Conservation (phyloP, 2,797 vertebrate genomes). For the Peromyscus attwateri region DNA sequence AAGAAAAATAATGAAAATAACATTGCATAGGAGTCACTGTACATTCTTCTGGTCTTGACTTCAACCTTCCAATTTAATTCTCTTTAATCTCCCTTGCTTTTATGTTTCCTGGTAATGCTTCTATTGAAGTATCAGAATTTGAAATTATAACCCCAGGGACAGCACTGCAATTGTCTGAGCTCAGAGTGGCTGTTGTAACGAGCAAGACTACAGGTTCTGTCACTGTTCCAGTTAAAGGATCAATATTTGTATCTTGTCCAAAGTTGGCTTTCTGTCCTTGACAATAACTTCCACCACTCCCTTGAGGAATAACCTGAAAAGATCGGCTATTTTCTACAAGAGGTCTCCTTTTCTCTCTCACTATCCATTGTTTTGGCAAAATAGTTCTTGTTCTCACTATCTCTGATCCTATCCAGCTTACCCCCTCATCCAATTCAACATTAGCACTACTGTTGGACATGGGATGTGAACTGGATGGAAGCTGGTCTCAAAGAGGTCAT, state of each 20-base stretch:
- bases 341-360: constrained; percentile 58
- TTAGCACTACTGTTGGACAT: neutral
- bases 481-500: neutral
- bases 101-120: constrained; percentile 56
- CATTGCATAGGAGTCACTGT: neutral
- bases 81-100: constrained; percentile 60
- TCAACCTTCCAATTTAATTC: constrained; percentile 60
- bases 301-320: constrained; percentile 77
- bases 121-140: constrained; percentile 45
- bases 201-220: constrained; percentile 69
- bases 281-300: constrained; percentile 76
- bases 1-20: neutral
- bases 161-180: constrained; percentile 37
- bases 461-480: neutral
- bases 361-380: constrained; percentile 66
- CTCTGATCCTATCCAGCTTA: neutral
- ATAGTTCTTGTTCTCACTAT: constrained; percentile 30
- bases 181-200: constrained; percentile 67
- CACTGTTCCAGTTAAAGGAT: constrained; percentile 78
- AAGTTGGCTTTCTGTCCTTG: constrained; percentile 75
- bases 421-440: neutral
- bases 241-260: constrained; percentile 82
- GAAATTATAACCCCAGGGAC: constrained; percentile 56
- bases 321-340: constrained; percentile 70
- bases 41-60: neutral